phyloP scores from a whole-genome alignment of 1,140 invertebrate species.

The Idris sp. region DNA sequence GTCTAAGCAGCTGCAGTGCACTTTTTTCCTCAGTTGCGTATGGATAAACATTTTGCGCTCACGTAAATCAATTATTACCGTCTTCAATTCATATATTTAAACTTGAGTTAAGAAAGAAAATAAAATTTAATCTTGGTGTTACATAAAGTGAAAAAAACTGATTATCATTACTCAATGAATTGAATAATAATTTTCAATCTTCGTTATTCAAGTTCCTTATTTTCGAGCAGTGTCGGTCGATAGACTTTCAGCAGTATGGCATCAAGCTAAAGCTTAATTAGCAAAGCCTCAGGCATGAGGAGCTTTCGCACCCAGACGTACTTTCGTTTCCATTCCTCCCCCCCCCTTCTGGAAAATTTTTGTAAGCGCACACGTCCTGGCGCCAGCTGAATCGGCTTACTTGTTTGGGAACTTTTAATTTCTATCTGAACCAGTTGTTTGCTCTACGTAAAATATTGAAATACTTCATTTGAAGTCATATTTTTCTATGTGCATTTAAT shows the following conservation, averaged over 20 bases:
- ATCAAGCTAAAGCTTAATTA: constrained; percentile 61
- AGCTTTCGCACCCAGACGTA: constrained; percentile 55
- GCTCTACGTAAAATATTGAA: constrained; percentile 53
- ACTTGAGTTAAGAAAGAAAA: too few relatives aligned
- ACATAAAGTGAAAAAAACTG: too few relatives aligned
- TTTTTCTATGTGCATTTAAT: too few relatives aligned
- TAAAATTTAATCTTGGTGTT: too few relatives aligned
- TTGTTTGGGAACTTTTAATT: constrained; percentile 66
- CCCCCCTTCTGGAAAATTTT: constrained; percentile 43
- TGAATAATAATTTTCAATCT: constrained; percentile 24
- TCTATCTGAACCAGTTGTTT: constrained; percentile 62
- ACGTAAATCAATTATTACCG: too few relatives aligned
- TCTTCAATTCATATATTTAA: too few relatives aligned
- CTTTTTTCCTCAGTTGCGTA: too few relatives aligned
- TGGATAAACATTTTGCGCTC: too few relatives aligned
- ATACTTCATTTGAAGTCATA: constrained; percentile 49
- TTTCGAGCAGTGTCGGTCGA: constrained; percentile 51
- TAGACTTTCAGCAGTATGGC: constrained; percentile 52
- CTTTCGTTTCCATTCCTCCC: constrained; percentile 34
- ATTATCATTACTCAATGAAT: too few relatives aligned
- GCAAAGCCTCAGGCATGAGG: constrained; percentile 55
- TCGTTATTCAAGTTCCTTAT: constrained; percentile 31
- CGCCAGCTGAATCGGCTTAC: constrained; percentile 57
- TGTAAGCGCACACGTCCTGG: constrained; percentile 54
- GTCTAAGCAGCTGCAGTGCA: too few relatives aligned